Conservation (phyloP, 2,797 vertebrate genomes). For the Brotula barbata region DNA sequence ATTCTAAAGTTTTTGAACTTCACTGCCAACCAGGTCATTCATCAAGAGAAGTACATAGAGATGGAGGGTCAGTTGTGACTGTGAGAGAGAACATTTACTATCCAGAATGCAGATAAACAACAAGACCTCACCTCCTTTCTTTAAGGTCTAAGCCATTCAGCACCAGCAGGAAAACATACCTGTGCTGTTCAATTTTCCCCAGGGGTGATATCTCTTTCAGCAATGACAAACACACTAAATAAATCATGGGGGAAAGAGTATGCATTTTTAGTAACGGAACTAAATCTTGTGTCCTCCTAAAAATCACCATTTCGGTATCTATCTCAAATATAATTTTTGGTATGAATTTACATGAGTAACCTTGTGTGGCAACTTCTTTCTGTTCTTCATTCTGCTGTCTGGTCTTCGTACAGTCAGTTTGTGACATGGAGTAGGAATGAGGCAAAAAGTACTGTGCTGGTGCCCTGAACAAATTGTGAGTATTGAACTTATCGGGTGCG, state of each 20-base stretch:
- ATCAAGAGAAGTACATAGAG: not conserved
- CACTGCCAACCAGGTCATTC: not conserved
- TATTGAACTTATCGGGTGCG: slow-evolving; percentile 14
- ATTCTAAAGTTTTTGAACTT: not conserved
- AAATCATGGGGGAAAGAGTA: not conserved
- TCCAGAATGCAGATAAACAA: not conserved
- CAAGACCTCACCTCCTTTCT: slow-evolving; percentile 44
- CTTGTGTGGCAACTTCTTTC: slow-evolving; percentile 34
- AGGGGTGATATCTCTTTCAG: slow-evolving; percentile 8
- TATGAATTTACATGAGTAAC: slow-evolving; percentile 14
- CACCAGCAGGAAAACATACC: slow-evolving; percentile 43
- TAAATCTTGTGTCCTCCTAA: not conserved
- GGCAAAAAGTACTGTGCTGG: slow-evolving; percentile 33
- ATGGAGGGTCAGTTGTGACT: not conserved
- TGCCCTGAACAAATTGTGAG: slow-evolving; percentile 26
- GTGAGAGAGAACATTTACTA: not conserved
- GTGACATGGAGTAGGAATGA: slow-evolving; percentile 27
- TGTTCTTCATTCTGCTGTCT: slow-evolving; percentile 15
- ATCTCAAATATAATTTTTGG: not conserved
- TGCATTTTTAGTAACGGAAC: not conserved
- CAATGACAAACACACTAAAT: slow-evolving; percentile 32
- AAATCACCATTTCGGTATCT: not conserved
- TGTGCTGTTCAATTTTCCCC: slow-evolving; percentile 25
- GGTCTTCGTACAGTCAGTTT: slow-evolving; percentile 12
- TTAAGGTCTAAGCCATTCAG: slow-evolving; percentile 34